Evolutionary conservation across 2,888 invertebrate species (phyloP).

Genomic region (Microchrysa polita): DNA sequence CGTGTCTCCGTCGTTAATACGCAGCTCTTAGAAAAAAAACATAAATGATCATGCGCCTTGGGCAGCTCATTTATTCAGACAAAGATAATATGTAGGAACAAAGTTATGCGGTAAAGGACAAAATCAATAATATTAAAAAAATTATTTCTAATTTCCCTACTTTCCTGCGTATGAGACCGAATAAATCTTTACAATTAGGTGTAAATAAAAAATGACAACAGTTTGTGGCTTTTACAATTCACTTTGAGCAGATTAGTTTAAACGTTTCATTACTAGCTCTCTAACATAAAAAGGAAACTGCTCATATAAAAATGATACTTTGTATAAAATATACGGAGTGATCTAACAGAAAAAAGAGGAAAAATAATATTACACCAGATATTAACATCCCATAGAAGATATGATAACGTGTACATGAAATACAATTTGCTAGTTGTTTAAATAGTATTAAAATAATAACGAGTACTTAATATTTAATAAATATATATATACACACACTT

Average conservation of each 20-base stretch:
- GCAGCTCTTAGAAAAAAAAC: no score
- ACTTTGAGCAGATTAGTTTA: no score
- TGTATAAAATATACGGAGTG: not conserved
- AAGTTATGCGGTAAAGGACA: not conserved
- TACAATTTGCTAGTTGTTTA: not conserved
- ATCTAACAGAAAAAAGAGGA: not conserved
- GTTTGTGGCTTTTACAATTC: no score
- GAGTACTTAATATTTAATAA: constrained; percentile 38
- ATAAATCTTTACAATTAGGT: not conserved
- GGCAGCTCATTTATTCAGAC: constrained; percentile 35
- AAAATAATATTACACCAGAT: no score
- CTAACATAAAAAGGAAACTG: not conserved
- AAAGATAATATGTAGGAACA: constrained; percentile 14
- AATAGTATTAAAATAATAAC: not conserved
- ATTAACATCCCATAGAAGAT: no score
- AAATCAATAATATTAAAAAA: not conserved
- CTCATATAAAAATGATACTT: not conserved
- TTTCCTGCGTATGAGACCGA: constrained; percentile 4
- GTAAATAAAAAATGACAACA: no score
- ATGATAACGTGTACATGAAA: no score
- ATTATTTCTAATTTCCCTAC: constrained; percentile 19
- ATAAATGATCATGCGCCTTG: no score
- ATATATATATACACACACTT: constrained; percentile 18
- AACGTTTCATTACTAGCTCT: constrained; percentile 24
- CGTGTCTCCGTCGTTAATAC: no score